phyloP scores from a whole-genome alignment of 2,888 invertebrate species.

The Exocentrus adspersus region DNA sequence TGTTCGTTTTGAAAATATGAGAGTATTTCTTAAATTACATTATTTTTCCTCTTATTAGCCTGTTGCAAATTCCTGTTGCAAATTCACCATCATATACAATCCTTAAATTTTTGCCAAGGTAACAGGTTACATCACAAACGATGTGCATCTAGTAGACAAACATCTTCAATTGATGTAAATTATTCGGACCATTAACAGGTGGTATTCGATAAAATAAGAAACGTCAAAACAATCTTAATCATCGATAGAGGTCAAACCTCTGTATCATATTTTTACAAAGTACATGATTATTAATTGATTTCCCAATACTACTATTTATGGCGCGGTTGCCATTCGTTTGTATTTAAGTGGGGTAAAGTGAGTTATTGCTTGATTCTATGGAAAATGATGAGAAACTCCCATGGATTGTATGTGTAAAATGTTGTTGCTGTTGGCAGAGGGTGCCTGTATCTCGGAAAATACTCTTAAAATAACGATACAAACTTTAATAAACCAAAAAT shows the following conservation, averaged over 20 bases:
- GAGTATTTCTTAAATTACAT: no score
- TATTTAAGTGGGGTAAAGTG: background rate
- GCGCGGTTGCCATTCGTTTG: background rate
- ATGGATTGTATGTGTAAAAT: background rate
- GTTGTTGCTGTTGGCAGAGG: no score
- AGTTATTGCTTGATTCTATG: background rate
- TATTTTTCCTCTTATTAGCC: no score
- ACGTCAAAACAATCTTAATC: conserved; percentile 4
- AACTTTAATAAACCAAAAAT: no score
- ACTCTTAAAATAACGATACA: no score
- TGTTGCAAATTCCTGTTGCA: no score
- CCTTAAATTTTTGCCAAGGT: background rate
- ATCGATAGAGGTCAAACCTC: background rate
- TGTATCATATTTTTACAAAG: background rate
- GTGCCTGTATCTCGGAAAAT: no score
- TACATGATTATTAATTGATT: background rate
- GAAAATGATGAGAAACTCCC: background rate
- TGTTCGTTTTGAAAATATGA: no score
- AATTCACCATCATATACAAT: no score
- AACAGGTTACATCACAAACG: background rate
- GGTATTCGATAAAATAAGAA: background rate
- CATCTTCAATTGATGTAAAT: no score
- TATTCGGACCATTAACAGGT: background rate
- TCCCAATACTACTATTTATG: background rate
- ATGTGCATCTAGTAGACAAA: background rate